A percentile compares a stretch with the other conserved stretches of the same genome.
phyloP scores from a whole-genome alignment of 2,888 invertebrate species.

The Coleophora deauratella region DNA sequence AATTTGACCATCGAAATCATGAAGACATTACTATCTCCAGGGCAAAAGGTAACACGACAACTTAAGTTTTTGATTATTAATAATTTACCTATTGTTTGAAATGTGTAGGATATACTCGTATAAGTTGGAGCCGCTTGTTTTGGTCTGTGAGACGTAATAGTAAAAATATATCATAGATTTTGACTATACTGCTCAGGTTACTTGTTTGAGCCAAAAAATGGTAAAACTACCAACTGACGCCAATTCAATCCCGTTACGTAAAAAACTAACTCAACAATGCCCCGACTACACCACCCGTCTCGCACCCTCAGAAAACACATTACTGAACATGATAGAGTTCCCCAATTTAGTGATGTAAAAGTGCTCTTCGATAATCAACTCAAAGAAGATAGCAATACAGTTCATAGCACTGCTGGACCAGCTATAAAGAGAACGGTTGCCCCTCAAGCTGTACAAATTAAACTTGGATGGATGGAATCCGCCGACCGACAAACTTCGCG shows the following conservation, averaged over 20 bases:
- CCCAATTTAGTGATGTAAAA: constrained; percentile 5
- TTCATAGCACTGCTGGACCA: constrained; percentile 9
- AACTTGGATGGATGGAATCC: constrained; percentile 48
- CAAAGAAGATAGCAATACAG: constrained; percentile 13
- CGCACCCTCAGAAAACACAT: constrained; percentile 49
- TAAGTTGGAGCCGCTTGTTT: too few species aligned
- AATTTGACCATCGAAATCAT: too few species aligned
- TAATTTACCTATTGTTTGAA: too few species aligned
- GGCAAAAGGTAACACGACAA: too few species aligned
- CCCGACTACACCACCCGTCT: constrained; percentile 54
- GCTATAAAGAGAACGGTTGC: constrained; percentile 37
- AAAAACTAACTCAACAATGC: constrained; percentile 69
- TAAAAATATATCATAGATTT: too few species aligned
- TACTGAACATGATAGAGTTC: constrained; percentile 33
- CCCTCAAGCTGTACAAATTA: constrained; percentile 28
- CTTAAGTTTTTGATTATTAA: too few species aligned
- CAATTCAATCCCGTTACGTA: constrained; percentile 62
- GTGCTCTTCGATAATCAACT: constrained; percentile 18
- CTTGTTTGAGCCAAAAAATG: constrained; percentile 53
- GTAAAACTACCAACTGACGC: constrained; percentile 73
- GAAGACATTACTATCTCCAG: too few species aligned
- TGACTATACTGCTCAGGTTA: too few species aligned
- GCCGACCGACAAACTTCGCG: constrained; percentile 50
- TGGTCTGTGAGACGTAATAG: too few species aligned
- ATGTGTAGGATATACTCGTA: too few species aligned